Percentiles rank a stretch among this genome's conserved stretches.
phyloP scores from a whole-genome alignment of 2,797 vertebrate species.

The Mus spretus region DNA sequence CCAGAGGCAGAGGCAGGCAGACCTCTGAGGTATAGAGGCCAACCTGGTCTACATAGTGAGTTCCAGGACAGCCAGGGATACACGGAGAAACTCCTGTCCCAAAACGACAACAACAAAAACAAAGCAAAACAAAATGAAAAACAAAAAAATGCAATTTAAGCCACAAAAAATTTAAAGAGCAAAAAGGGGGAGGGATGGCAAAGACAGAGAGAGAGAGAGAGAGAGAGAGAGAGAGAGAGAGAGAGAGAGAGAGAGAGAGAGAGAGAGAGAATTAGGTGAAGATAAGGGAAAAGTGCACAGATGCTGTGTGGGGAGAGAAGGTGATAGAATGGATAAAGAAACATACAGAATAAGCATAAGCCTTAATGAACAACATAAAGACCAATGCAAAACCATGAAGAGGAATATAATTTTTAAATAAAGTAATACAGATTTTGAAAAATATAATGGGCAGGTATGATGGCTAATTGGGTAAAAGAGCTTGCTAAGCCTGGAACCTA shows the following conservation, averaged over 20 bases:
- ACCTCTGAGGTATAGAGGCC: background rate
- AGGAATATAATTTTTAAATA: background rate
- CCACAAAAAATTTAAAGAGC: background rate
- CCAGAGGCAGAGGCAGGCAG: background rate
- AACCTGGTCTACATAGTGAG: background rate
- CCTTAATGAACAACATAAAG: background rate
- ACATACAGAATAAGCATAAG: background rate
- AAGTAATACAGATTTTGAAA: background rate
- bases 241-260: too few relatives aligned
- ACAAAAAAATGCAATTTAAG: background rate
- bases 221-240: too few relatives aligned
- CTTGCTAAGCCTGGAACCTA: background rate
- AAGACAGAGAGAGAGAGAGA: background rate
- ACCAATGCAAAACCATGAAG: background rate
- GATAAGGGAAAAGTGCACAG: background rate
- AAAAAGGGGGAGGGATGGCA: background rate
- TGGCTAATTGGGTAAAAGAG: background rate
- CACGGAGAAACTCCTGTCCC: background rate
- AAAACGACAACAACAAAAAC: background rate
- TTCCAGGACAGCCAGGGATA: background rate
- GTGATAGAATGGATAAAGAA: rapidly evolving
- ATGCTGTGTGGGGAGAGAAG: rapidly evolving
- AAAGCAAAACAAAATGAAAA: background rate
- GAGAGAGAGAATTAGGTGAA: background rate
- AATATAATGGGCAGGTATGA: background rate